Base-by-base conservation (phyloP, 2,888 invertebrate genomes). In the Diarsia dahlii region DNA sequence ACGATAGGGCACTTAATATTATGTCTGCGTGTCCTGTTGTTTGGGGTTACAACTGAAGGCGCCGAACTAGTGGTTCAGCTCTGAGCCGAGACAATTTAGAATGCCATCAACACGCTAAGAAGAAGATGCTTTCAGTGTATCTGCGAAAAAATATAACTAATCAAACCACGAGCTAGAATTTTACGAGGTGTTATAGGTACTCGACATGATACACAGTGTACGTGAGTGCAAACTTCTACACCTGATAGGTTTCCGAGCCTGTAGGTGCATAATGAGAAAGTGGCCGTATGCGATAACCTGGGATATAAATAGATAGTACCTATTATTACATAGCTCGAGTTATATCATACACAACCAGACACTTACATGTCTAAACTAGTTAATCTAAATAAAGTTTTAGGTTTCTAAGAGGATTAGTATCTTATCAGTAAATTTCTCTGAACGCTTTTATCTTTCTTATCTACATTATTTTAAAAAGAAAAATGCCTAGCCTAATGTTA, bases 271-370 rank as follows among this genome's bases (percentile, higher is more conserved):
- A 54, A 74, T 15, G 34, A 28, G 28, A 46, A 74, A 62, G 72
- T 72, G 18, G 45, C 50, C 71, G 39, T 50, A 50, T 28, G 60
- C 45, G 50, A 52, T 73, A 52, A 52, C 45, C 28, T 45, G 15
- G n/a, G 10, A 72, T 48, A 23, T 39, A 10, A 60, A 45, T n/a
- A 52, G 34, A 4, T 74, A n/a, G n/a, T 52, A n/a, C n/a, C n/a
- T n/a, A 58, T 45, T 45, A 60, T 28, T 62, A n/a, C n/a, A 50
- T 58, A 58, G 56, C n/a, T 48, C 15, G 72, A 39, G 39, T 39
- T 39, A 39, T 34, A 71, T 56, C 72, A 56, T 15, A 58, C 28
- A 28, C 13, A 58, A 56, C 56, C 15, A 58, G 69, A 69, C 23
- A 20, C n/a, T 23, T 23, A 48, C 20, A 45, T 20, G 20, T 28